Base-by-base conservation (phyloP, 2,888 invertebrate genomes). In the Drosophila borborema region DNA sequence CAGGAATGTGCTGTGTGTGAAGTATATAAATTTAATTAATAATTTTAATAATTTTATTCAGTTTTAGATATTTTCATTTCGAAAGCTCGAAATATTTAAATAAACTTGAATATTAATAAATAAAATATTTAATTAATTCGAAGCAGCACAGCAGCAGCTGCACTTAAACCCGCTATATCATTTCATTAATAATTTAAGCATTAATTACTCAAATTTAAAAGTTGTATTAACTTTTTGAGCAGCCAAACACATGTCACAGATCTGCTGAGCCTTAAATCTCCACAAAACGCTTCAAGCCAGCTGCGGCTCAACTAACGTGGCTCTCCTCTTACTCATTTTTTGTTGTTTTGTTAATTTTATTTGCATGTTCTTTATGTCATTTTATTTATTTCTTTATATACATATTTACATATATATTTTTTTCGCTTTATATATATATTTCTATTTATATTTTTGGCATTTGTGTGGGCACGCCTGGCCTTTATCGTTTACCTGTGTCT, bases 271-370 rank as follows among this genome's bases (percentile, higher is more conserved):
- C 72, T 38, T 43, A 55, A 70, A 63, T 74, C 74, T 62, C 49
- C 36, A 46, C 56, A 28, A 45, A 36, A 31, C 40, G 43, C 10
- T 28, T 74, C 60, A 53, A 65, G 51, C 45, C 68, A 77, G 59
- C 49, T 76, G 77, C 40, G 61, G 64, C n/a, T 48, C 60, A 74
- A 63, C 64, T 74, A 49, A 59, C 31, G 3, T 73, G 56, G 45
- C 10, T 60, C 14, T 23, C 0, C 23, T 23, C 14, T 2, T 1
- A 6, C 5, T 54, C 45, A 16, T 7, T 56, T 54, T 41, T 64
- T 20, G 20, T 43, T 20, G 34, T 79, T 79, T 82, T 84, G 77
- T 84, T 89, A 86, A 86, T 86, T 89, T 86, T 86, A 89, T 86
- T 86, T 86, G 81, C 86, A 81, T 86, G 75, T 77, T 76, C 75